phyloP scores from a whole-genome alignment of 2,797 vertebrate species.

The Fratercula arctica region DNA sequence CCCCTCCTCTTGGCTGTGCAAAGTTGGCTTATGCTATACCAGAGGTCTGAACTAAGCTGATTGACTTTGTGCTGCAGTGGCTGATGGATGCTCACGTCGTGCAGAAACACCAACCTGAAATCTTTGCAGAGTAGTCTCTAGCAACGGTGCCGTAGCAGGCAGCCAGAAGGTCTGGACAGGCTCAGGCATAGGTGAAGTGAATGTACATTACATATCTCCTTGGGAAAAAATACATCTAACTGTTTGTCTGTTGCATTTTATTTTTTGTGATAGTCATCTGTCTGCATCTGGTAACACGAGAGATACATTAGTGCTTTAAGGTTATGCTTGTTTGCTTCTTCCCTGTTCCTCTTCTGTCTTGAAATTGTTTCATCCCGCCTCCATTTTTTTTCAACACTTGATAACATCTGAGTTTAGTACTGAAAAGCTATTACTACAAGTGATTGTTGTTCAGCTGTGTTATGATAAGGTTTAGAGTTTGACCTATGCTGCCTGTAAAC shows the following conservation, averaged over 20 bases:
- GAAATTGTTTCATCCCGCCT: not conserved
- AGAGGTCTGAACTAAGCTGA: not conserved
- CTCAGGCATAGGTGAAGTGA: not conserved
- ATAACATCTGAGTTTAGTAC: not conserved
- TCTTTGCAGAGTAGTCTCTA: not conserved
- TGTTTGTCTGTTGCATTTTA: not conserved
- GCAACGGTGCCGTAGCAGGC: not conserved
- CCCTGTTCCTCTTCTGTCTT: not conserved
- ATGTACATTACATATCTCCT: accelerated
- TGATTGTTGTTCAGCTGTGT: not conserved
- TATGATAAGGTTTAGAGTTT: not conserved
- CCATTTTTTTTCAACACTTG: not conserved
- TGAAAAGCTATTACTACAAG: not conserved
- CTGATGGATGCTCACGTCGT: not conserved
- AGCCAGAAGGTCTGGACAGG: not conserved
- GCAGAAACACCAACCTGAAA: not conserved
- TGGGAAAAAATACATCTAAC: not conserved
- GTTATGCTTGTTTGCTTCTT: not conserved
- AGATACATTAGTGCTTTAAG: not conserved
- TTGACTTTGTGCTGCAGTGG: not conserved
- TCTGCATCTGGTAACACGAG: not conserved
- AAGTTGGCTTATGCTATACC: not conserved
- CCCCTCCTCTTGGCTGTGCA: not conserved
- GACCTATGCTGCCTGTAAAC: not conserved
- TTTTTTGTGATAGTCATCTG: not conserved